Conservation (phyloP, 2,888 invertebrate genomes). For the Brachypalpus laphriformis region DNA sequence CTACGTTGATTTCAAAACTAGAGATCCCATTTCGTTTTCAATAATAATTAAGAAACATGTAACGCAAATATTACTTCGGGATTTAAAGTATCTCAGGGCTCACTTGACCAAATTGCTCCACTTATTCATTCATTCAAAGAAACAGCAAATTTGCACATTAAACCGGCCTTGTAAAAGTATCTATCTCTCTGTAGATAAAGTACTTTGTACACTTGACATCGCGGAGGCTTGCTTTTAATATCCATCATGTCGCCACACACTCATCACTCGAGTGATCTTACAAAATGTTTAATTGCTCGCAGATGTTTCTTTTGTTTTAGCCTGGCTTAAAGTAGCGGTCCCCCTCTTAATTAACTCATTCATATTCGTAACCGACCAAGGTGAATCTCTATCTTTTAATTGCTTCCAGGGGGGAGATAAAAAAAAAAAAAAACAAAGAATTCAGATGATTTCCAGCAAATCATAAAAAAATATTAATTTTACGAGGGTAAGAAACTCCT, state of each 20-base stretch:
- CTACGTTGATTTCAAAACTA: not conserved
- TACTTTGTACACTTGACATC: conserved; percentile 34
- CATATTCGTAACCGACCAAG: conserved; percentile 38
- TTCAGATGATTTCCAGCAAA: conserved; percentile 59
- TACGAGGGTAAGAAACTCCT: conserved; percentile 49
- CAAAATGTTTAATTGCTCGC: conserved; percentile 50
- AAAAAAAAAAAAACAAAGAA: conserved; percentile 17
- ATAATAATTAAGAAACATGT: not conserved
- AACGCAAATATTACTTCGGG: not conserved
- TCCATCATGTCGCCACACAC: conserved; percentile 3
- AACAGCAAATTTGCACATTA: conserved; percentile 29
- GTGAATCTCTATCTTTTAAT: conserved; percentile 43
- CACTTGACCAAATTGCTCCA: conserved; percentile 7
- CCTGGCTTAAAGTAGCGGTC: conserved; percentile 11
- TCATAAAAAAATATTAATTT: conserved; percentile 54
- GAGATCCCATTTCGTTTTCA: not conserved
- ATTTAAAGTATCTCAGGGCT: not conserved
- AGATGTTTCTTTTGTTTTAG: conserved; percentile 33
- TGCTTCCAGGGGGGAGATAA: conserved; percentile 7
- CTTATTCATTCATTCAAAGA: conserved; percentile 37
- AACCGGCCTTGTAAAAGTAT: conserved; percentile 34
- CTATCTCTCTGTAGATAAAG: not conserved
- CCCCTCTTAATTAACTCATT: conserved; percentile 58
- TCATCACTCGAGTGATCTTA: conserved; percentile 44
- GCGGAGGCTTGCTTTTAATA: not conserved